Percentiles rank a stretch among this genome's conserved stretches.
These are phyloP conservation scores for Cervus canadensis DNA, from an alignment of 2,113 vertebrate genomes.

Conservation along the genomic window DNA sequence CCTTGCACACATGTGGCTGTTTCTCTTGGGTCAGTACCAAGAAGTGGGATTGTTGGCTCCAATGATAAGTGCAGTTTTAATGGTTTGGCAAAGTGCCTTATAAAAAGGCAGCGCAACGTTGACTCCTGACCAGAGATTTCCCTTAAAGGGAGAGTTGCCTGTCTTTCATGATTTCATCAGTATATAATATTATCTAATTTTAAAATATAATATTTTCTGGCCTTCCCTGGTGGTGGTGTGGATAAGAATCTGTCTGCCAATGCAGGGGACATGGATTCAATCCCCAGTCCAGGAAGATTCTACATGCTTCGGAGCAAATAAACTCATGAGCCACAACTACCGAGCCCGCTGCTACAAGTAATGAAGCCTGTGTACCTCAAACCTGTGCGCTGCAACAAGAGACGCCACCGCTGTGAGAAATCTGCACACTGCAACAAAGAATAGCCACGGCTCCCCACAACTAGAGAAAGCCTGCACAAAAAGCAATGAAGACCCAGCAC, in stretches of 20 bases:
- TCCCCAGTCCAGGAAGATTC: background rate
- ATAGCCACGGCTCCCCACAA: background rate
- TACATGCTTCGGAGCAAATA: background rate
- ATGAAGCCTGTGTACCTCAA: background rate
- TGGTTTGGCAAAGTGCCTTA: background rate
- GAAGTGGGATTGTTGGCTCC: background rate
- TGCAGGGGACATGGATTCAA: background rate
- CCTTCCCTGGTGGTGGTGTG: background rate
- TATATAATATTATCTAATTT: background rate
- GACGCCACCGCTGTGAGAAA: background rate
- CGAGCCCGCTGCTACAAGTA: background rate
- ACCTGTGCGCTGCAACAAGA: background rate
- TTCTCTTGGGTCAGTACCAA: slow-evolving; percentile 33
- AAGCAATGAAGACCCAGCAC: background rate
- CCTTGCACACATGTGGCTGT: background rate
- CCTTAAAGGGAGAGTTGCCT: background rate
- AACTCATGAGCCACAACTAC: background rate
- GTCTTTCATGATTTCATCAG: background rate
- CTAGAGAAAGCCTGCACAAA: background rate
- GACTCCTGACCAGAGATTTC: background rate
- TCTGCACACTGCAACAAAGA: background rate
- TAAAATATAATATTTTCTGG: background rate
- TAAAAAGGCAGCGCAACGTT: background rate
- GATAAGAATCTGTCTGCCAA: background rate
- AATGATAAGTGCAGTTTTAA: background rate